A percentile compares a stretch with the other conserved stretches of the same genome.
phyloP scores from a whole-genome alignment of 1,140 invertebrate genomes.

The Condylostylus longicornis region DNA sequence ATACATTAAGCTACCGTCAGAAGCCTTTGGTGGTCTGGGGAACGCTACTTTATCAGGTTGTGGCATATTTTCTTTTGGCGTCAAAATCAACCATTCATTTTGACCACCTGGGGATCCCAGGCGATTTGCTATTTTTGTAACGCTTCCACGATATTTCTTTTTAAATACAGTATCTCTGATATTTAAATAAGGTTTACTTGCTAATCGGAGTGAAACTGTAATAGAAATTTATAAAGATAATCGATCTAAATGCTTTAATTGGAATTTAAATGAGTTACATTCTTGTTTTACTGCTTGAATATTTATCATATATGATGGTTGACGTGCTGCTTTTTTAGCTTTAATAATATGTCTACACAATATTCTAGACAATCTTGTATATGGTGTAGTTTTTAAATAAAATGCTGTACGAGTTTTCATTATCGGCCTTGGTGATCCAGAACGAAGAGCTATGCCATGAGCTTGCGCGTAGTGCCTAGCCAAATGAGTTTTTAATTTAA shows the following conservation, averaged over 20 bases:
- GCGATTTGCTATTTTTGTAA: conserved; percentile 61
- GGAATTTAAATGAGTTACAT: conserved; percentile 37
- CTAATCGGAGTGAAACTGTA: conserved; percentile 44
- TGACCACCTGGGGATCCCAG: conserved; percentile 50
- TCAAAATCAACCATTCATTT: conserved; percentile 67
- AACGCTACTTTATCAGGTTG: conserved; percentile 65
- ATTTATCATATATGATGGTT: conserved; percentile 76
- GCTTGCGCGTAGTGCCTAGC: conserved; percentile 82
- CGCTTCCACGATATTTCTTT: conserved; percentile 45
- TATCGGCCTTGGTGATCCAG: conserved; percentile 72
- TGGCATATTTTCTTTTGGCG: conserved; percentile 61
- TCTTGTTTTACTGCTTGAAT: conserved; percentile 70
- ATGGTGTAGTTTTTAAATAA: conserved; percentile 76
- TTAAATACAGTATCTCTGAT: conserved; percentile 41
- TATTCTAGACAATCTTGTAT: conserved; percentile 73
- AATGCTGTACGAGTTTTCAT: conserved; percentile 95
- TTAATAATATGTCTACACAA: conserved; percentile 70
- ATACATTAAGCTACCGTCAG: conserved; percentile 71
- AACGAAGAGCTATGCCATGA: conserved; percentile 56
- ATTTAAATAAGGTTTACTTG: conserved; percentile 42
- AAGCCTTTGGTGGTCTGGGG: conserved; percentile 72
- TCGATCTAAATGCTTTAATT: background rate
- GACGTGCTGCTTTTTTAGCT: conserved; percentile 69
- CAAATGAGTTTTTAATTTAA: conserved; percentile 82
- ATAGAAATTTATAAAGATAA: conserved; percentile 3